phyloP scores from a whole-genome alignment of 2,888 invertebrate genomes.

The Athrips mouffetella region DNA sequence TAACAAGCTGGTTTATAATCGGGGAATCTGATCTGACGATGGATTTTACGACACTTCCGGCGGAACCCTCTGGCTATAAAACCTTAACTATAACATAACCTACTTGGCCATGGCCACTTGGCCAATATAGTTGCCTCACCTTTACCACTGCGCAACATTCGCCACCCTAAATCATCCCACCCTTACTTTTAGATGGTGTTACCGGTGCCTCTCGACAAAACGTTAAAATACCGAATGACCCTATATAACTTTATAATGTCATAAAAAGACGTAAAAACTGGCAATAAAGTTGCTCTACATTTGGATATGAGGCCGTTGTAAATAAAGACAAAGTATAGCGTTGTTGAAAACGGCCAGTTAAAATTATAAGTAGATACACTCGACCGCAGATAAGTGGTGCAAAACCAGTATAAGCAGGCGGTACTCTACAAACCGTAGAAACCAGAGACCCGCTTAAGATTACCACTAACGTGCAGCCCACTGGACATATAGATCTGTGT shows the following conservation, averaged over 20 bases:
- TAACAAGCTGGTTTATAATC: slow-evolving; percentile 74
- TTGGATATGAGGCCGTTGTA: slow-evolving; percentile 9
- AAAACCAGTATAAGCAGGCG: not conserved
- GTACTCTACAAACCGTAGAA: no score
- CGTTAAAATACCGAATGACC: slow-evolving; percentile 47
- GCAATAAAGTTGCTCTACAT: slow-evolving; percentile 17
- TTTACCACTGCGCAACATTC: slow-evolving; percentile 39
- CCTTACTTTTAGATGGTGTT: slow-evolving; percentile 46
- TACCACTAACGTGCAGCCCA: no score
- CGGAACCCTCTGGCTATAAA: slow-evolving; percentile 55
- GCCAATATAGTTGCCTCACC: slow-evolving; percentile 15
- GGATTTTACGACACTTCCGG: slow-evolving; percentile 70
- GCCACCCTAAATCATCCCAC: slow-evolving; percentile 56
- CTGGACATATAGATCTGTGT: no score
- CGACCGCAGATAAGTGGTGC: not conserved
- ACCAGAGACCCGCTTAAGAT: no score
- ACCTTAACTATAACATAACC: slow-evolving; percentile 48
- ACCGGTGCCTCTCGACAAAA: slow-evolving; percentile 40
- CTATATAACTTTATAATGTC: slow-evolving; percentile 48
- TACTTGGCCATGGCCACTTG: slow-evolving; percentile 26
- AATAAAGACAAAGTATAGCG: slow-evolving; percentile 9
- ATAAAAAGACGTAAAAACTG: slow-evolving; percentile 32
- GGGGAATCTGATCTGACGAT: slow-evolving; percentile 60
- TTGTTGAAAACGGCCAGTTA: slow-evolving; percentile 2
- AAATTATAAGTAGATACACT: not conserved